Base-by-base conservation (phyloP, 1,140 invertebrate genomes). In the Micrasema longulum region DNA sequence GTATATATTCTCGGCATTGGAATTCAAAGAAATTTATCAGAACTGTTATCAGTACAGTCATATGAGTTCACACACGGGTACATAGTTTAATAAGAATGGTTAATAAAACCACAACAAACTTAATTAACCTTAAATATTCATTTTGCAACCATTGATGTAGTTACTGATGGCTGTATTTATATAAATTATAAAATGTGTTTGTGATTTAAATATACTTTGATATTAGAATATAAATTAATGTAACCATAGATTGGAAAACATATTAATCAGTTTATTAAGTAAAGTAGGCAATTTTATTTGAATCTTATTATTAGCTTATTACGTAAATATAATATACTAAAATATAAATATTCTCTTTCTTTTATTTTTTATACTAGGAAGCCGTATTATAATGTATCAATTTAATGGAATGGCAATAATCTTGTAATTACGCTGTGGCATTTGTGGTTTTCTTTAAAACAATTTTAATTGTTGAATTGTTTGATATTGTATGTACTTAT, bases 51-150 rank as follows among this genome's bases (percentile, higher is more conserved):
- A 60, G 55, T 60, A 31, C 55, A 60, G 55, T 60, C 36, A n/a
- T 60, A 60, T 60, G 41, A 60, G 55, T 60, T 60, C 55, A 60
- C 55, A 60, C 36, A 60, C 55, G 55, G 55, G 55, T 60, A 60
- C 7, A 16, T 16, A 60, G 55, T 60, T 60, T 41, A 41, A 23
- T 38, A 52, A 52, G 48, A 52, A 38, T 60, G 55, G 36, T 60
- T 22, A 18, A 41, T 55, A 18, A 11, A 3, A 2, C 2, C 18
- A 38, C 38, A 9, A 20, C 31, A 18, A 31, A 41, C 16, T 60
- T 11, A 55, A 36, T 31, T 60, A 41, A 20, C 35, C 20, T 60
- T 60, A 31, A 22, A 60, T 22, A 16, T 12, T 60, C 55, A 12
- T 41, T 18, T 52, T 43, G n/a, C 36, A 38, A 60, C 18, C 55